phyloP scores from a whole-genome alignment of 2,113 vertebrate species.

The Prunella fulvescens region DNA sequence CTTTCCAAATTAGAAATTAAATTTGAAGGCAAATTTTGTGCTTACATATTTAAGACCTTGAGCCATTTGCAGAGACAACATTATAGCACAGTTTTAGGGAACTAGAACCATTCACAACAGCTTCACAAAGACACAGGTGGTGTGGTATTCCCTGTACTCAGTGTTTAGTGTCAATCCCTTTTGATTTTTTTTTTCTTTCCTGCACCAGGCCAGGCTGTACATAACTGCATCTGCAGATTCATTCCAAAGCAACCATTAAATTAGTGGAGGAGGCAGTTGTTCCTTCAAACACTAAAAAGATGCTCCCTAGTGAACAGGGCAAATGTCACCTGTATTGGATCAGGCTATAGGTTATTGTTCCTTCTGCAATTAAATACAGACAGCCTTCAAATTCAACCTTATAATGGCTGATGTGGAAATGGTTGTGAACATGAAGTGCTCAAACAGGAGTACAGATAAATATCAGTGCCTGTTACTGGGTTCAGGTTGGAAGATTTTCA shows the following conservation, averaged over 20 bases:
- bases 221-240: neutral
- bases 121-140: neutral
- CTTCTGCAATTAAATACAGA: slow-evolving; percentile 54
- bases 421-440: neutral
- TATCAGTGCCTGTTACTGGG: neutral
- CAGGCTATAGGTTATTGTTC: slow-evolving; percentile 60
- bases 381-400: slow-evolving; percentile 19
- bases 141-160: neutral
- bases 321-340: slow-evolving; percentile 55
- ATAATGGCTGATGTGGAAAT: neutral
- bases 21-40: neutral
- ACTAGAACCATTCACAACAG: neutral
- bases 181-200: neutral
- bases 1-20: neutral
- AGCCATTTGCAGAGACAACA: neutral
- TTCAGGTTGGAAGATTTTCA: slow-evolving; percentile 5
- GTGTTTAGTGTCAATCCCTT: neutral
- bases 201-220: neutral
- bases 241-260: slow-evolving; percentile 40
- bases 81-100: neutral
- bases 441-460: slow-evolving; percentile 33
- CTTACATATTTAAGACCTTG: neutral
- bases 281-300: slow-evolving; percentile 43
- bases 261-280: slow-evolving; percentile 8
- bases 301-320: slow-evolving; percentile 55